A percentile compares a stretch with the other conserved stretches of the same genome.
These are phyloP conservation scores for Takifugu rubripes DNA, from an alignment of 2,797 vertebrate species.

Conservation along the genomic window DNA sequence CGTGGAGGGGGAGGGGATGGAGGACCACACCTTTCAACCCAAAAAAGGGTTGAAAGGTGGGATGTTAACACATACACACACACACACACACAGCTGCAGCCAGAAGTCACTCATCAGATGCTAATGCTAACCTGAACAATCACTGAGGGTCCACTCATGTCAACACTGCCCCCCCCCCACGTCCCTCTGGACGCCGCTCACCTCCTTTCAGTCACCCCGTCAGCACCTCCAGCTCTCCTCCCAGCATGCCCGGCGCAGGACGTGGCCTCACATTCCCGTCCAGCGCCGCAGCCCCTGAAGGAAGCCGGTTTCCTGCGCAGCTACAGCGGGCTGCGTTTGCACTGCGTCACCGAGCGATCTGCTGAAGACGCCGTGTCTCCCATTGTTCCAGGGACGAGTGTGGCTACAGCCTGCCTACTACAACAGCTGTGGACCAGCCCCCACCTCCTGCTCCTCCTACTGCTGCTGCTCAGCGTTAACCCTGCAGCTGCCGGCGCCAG, in stretches of 20 bases:
- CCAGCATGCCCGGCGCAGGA: conserved; percentile 30
- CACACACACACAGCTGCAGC: neutral
- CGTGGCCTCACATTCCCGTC: conserved; percentile 53
- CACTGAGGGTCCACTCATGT: neutral
- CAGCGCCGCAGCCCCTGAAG: conserved; percentile 6
- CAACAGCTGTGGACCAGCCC: conserved; percentile 80
- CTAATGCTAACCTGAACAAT: too few species aligned
- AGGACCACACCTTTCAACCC: conserved; percentile 38
- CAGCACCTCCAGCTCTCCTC: conserved; percentile 45
- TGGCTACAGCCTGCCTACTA: conserved; percentile 75
- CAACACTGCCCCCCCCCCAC: neutral
- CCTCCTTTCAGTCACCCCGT: conserved; percentile 59
- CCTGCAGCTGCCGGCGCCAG: conserved; percentile 69
- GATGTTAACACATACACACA: conserved; percentile 22
- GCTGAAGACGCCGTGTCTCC: conserved; percentile 72
- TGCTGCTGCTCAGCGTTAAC: conserved; percentile 76
- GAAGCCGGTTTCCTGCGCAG: conserved; percentile 59
- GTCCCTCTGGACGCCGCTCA: conserved; percentile 33
- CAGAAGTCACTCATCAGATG: neutral
- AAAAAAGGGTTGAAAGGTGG: conserved; percentile 57
- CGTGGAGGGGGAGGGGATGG: conserved; percentile 53
- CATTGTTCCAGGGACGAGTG: conserved; percentile 77
- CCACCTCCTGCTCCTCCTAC: conserved; percentile 59
- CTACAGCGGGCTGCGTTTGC: conserved; percentile 48
- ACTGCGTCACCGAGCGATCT: neutral